Base-by-base conservation (phyloP, 2,888 invertebrate species). In the Oxytorus armatus region DNA sequence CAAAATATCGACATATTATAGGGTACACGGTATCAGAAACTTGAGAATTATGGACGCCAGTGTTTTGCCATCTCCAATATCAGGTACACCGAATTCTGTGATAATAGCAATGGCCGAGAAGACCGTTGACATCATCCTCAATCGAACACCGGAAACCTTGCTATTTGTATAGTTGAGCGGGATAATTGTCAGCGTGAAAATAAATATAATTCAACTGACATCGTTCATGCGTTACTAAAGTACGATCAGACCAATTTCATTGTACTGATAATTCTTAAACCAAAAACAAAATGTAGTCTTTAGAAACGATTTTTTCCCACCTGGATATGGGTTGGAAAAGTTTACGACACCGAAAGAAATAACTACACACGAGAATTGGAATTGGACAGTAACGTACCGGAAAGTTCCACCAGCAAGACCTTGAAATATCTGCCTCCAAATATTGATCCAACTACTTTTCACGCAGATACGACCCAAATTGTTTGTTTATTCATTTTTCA, bases 21-120 rank as follows among this genome's bases (percentile, higher is more conserved):
- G 96, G 84, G 94, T 96, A 0, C 93, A 93, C 84, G 95, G 95
- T 0, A 90, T 96, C 0, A 92, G 93, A 0, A 94, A 95, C 21
- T 89, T 97, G 3, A 93, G 97, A 49, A 93, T 97, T 68, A 95
- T 96, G 82, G 97, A 98, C 90, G 96, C 96, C 2, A 97, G 97
- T 86, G 94, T 97, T 0, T 92, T 97, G 84, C 97, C 97, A 0
- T 93, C 95, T 0, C 95, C 97, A 0, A 92, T 96, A 23, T 96
- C 96, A 0, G 95, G 97, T 1, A 96, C 95, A 86, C 96, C 97
- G 0, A 96, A 96, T 89, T 95, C 95, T 0, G 93, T 95, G 3
- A 89, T 96, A 3, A 92, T 95, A 0, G 94, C 94, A 0, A 93
- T 96, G 89, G 95, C 96, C 0, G 94, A 95, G 85, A 93, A 92